Base-by-base conservation (phyloP, 2,888 invertebrate genomes). In the Ochlodes sylvanus region DNA sequence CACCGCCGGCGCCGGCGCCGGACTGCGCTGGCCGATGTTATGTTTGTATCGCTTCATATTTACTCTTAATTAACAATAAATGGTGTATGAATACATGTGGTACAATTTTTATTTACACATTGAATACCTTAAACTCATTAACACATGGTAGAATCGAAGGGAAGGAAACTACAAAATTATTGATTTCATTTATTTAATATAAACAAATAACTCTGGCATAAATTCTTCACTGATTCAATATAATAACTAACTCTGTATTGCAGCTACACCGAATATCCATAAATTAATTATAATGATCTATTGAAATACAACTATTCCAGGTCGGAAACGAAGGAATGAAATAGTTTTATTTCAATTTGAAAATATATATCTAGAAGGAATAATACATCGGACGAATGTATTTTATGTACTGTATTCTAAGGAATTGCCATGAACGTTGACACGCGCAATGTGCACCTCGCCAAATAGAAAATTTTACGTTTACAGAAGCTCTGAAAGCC, bases 41-140 rank as follows among this genome's bases (percentile, higher is more conserved):
- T 84, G 81, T 72, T 71, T 88, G 88, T 86, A 78, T 85, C 79
- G 86, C 88, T 89, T 89, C 82, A 84, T 87, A 81, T 72, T 66
- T 77, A 74, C 81, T 66, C 54, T 7, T 84, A 80, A 79, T 86
- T 73, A 70, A 69, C 71, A 81, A 87, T 90, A 91, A 90, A 89
- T 84, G 89, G 89, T 90, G 88, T 89, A 87, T 87, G 87, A 84
- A 77, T 69, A 75, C 69, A 74, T 69, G 57, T 71, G 75, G 78
- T 77, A 82, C 83, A 72, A 83, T 82, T 85, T 79, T n/a, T 42
- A n/a, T 42, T 42, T 5, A 42, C 14, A 50, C 10, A 47, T 15
- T 17, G n/a, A 27, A 5, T 38, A 38, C 38, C 10, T 9, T 38
- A 38, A 12, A 12, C 12, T 34, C 7, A 34, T 12, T 1, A 10